A percentile compares a stretch with the other conserved stretches of the same genome.
Evolutionary conservation across 1,140 invertebrate genomes (phyloP).

Genomic region (Sitodiplosis mosellana): DNA sequence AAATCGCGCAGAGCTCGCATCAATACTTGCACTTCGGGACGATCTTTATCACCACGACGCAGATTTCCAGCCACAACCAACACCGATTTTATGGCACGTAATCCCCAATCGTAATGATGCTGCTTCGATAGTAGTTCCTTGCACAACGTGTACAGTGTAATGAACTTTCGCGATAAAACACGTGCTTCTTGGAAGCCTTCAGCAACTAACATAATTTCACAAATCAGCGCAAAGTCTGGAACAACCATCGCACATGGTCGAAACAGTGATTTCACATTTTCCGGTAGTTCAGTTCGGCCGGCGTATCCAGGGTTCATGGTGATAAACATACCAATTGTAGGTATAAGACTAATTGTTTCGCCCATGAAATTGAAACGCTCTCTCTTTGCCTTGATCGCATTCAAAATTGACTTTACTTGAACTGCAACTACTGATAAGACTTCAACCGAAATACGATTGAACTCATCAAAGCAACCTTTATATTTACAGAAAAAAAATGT

Average conservation of each 20-base stretch:
- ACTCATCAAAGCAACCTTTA: slow-evolving; percentile 33
- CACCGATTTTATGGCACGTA: slow-evolving; percentile 83
- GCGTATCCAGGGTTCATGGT: slow-evolving; percentile 88
- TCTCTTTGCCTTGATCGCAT: slow-evolving; percentile 49
- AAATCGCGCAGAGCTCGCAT: slow-evolving; percentile 81
- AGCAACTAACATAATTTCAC: slow-evolving; percentile 86
- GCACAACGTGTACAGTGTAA: slow-evolving; percentile 76
- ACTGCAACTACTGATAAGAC: slow-evolving; percentile 85
- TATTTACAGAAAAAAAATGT: slow-evolving; percentile 63
- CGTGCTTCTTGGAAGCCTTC: slow-evolving; percentile 81
- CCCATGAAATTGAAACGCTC: slow-evolving; percentile 61
- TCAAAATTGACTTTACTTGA: slow-evolving; percentile 62
- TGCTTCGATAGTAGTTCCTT: slow-evolving; percentile 78
- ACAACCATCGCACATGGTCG: slow-evolving; percentile 89
- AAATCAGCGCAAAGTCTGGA: slow-evolving; percentile 82
- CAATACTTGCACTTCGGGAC: slow-evolving; percentile 58
- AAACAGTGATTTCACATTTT: slow-evolving; percentile 19
- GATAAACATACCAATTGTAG: slow-evolving; percentile 77
- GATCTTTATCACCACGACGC: slow-evolving; percentile 40
- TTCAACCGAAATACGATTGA: slow-evolving; percentile 84
- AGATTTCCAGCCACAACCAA: slow-evolving; percentile 76
- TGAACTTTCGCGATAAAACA: slow-evolving; percentile 74
- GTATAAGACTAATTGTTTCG: slow-evolving; percentile 53
- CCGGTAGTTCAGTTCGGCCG: slow-evolving; percentile 60
- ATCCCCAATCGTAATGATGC: slow-evolving; percentile 89